These are phyloP conservation scores for Amaurobius ferox DNA, from an alignment of 2,888 invertebrate species.

Conservation along the genomic window DNA sequence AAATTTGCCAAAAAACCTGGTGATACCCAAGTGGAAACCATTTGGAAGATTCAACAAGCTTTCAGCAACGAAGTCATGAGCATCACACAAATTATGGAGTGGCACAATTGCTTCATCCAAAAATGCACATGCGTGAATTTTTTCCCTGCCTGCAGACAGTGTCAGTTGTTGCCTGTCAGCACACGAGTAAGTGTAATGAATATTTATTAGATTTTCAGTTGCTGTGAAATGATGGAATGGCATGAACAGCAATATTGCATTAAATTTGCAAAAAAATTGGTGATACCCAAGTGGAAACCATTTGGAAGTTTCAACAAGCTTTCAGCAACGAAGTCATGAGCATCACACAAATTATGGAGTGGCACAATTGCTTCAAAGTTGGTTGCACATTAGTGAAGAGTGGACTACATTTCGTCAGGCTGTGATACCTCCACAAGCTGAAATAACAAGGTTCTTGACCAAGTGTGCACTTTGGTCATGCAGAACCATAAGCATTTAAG, in stretches of 20 bases:
- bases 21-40: not conserved
- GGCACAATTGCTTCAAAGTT: conserved; percentile 3
- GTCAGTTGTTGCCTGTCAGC: not conserved
- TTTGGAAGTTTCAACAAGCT: not conserved
- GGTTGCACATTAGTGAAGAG: not conserved
- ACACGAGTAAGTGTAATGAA: not conserved
- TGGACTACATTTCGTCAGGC: not conserved
- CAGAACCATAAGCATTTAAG: too few relatives aligned
- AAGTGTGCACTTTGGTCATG: conserved; percentile 2
- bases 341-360: not conserved
- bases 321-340: not conserved
- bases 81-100: not conserved
- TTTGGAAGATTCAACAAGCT: not conserved
- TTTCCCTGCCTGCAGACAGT: not conserved
- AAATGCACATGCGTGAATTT: not conserved
- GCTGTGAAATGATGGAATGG: not conserved
- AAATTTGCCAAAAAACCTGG: too few relatives aligned
- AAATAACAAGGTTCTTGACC: conserved; percentile 15
- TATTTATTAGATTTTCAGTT: not conserved
- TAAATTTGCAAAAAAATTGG: not conserved
- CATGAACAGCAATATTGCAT: not conserved
- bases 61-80: conserved; percentile 15
- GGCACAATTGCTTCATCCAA: too few relatives aligned
- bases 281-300: not conserved
- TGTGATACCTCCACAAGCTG: not conserved